Evolutionary conservation across 2,888 invertebrate species (phyloP), one percentile per base, ranked within the genome.

Genomic region (Hypena proboscidalis): DNA sequence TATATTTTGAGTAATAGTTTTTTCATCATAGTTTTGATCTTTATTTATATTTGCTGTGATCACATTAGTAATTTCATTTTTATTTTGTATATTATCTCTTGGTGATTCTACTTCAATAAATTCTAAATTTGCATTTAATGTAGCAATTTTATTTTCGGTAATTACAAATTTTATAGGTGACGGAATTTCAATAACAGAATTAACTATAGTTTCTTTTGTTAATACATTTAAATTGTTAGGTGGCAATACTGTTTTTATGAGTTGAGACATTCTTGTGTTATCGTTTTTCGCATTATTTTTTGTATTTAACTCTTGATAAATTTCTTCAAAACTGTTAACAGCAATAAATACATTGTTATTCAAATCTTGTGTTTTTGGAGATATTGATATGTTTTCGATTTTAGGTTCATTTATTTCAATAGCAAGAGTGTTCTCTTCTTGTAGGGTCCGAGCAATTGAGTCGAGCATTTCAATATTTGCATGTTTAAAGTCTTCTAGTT

Each of bases 251-350:
- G n/a, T 20, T 36, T 35, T 19, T 9, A 6, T n/a, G 0, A 17
- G n/a, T 23, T 35, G n/a, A 15, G 21, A 3, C 27, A 11, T 2
- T 11, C 37, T 17, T 23, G n/a, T 3, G 19, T 9, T n/a, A 13
- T 6, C 7, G 9, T 15, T 29, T 5, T 14, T 7, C 9, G 19
- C 51, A 26, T 38, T 38, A 5, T 35, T 58, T 15, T 48, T 48
- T 36, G 57, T 70, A 56, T 65, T 78, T 14, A 89, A 61, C 66
- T 85, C 78, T 32, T 80, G 87, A 59, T 88, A 91, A 54, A 91
- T 87, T 78, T 90, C 87, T 55, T 91, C 91, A 64, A 91, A 90
- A 37, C 79, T 77, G 61, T 83, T 82, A 7, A 83, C 90, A 25
- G 73, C 49, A 23, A 71, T 61, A 62, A 83, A 85, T 38, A 79